Percentiles rank a stretch among this genome's conserved stretches.
Conservation (phyloP, 2,113 vertebrate genomes). For the Pleuronectes platessa region DNA sequence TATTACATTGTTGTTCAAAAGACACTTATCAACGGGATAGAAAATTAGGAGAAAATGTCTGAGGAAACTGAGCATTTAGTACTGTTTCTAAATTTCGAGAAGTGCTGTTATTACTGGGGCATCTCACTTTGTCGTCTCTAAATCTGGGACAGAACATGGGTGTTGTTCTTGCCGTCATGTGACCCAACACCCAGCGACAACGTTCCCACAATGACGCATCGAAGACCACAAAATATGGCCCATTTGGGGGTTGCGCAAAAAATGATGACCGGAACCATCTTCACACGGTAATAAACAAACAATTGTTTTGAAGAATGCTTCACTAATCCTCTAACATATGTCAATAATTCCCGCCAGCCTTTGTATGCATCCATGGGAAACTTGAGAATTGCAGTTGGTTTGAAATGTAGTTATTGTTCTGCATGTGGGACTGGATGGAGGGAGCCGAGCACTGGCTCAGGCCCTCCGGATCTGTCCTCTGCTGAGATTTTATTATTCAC, state of each 20-base stretch:
- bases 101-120: conserved; percentile 3
- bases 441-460: conserved; percentile 27
- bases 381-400: conserved; percentile 4
- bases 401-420: conserved; percentile 28
- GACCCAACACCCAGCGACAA: conserved; percentile 33
- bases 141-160: conserved; percentile 6
- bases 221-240: conserved; percentile 45
- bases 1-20: not conserved
- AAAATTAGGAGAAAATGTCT: not conserved
- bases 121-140: conserved; percentile 20
- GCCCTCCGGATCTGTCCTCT: conserved; percentile 10
- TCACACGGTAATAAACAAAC: conserved; percentile 59
- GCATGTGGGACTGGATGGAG: conserved; percentile 12
- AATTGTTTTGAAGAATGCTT: conserved; percentile 45
- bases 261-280: conserved; percentile 33
- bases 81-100: not conserved
- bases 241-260: conserved; percentile 51
- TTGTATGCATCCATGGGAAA: conserved; percentile 51
- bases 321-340: conserved; percentile 44
- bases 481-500: conserved; percentile 60
- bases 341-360: conserved; percentile 40
- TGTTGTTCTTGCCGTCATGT: conserved; percentile 40
- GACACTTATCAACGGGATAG: not conserved
- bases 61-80: not conserved
- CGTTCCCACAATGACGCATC: conserved; percentile 51